phyloP scores from a whole-genome alignment of 2,113 vertebrate species.

The Equus przewalskii region DNA sequence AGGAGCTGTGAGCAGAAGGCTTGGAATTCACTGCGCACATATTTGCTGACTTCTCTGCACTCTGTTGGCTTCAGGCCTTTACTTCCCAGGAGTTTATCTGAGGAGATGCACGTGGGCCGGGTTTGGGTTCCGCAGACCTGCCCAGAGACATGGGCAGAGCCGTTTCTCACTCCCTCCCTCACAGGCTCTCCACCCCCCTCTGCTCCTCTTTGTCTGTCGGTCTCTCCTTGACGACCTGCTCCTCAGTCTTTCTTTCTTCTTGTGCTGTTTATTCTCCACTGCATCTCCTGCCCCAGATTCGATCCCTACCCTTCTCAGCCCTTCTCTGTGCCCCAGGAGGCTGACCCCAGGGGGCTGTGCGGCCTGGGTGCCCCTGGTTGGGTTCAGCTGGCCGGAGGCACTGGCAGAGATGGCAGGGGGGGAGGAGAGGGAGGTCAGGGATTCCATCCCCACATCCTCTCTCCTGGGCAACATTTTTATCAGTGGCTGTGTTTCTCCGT shows the following conservation, averaged over 20 bases:
- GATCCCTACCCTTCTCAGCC: background rate
- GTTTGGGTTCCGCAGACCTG: conserved; percentile 32
- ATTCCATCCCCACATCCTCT: background rate
- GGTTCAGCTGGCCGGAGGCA: background rate
- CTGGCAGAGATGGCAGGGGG: background rate
- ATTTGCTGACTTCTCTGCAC: conserved; percentile 58
- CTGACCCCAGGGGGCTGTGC: background rate
- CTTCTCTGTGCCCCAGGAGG: background rate
- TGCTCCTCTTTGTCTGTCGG: background rate
- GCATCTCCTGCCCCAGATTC: background rate
- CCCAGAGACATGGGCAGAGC: conserved; percentile 49
- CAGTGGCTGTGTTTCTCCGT: background rate
- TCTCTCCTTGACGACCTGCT: background rate
- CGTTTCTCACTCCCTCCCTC: background rate
- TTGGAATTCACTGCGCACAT: background rate
- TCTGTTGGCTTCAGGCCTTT: conserved; percentile 15
- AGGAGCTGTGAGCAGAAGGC: conserved; percentile 45
- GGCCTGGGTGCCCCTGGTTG: background rate
- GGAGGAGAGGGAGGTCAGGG: background rate
- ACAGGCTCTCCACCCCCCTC: background rate
- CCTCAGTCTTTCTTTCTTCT: background rate
- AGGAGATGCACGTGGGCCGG: conserved; percentile 57
- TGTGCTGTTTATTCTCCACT: background rate
- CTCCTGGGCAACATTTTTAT: background rate
- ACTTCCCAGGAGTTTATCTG: conserved; percentile 60